Evolutionary conservation across 2,797 vertebrate genomes (phyloP).

Genomic region (Enteromius treurensis): DNA sequence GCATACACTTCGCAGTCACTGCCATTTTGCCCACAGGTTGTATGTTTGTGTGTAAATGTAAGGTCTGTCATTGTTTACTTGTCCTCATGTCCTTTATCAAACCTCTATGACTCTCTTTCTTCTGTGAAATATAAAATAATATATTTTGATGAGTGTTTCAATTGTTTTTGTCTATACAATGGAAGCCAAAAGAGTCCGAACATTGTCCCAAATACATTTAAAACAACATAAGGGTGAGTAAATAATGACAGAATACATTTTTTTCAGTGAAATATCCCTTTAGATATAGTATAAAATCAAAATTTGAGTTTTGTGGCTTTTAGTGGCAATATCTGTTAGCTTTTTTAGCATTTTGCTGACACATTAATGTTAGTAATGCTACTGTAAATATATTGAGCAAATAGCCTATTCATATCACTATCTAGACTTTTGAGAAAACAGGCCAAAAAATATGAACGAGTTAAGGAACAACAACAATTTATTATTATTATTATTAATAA

Average conservation of each 20-base stretch:
- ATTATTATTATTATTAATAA: not conserved
- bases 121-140: not conserved
- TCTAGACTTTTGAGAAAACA: not conserved
- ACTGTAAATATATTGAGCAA: not conserved
- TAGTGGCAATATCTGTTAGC: not conserved
- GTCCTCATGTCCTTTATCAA: not conserved
- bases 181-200: not conserved
- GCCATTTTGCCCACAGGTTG: slow-evolving; percentile 42
- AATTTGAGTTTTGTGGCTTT: not conserved
- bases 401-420: not conserved
- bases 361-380: not conserved
- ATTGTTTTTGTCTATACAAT: not conserved
- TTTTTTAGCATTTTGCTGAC: not conserved
- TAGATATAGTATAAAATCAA: not conserved
- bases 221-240: not conserved
- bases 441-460: not conserved
- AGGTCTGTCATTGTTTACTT: not conserved
- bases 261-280: not conserved
- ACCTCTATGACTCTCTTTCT: not conserved
- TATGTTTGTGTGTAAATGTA: not conserved
- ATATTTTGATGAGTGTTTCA: not conserved
- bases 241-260: not conserved
- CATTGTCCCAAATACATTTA: not conserved
- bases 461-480: not conserved
- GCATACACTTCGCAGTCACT: slow-evolving; percentile 40